These are phyloP conservation scores for Drosophila sturtevanti DNA, from an alignment of 1,140 invertebrate genomes.

Conservation along the genomic window DNA sequence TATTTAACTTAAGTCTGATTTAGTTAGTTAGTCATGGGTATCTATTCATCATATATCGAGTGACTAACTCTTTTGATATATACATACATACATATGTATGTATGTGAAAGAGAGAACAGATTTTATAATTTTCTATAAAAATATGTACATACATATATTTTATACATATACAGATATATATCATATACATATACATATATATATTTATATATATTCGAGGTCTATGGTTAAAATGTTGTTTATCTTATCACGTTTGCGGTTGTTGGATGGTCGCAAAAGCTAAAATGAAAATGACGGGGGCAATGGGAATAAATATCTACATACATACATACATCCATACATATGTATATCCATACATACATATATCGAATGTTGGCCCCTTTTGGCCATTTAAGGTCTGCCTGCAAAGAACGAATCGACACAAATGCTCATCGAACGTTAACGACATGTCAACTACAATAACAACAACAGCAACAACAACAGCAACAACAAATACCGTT, in stretches of 20 bases:
- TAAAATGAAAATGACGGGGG: constrained; percentile 9
- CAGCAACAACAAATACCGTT: constrained; percentile 43
- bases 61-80: neutral
- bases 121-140: neutral
- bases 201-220: neutral
- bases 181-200: neutral
- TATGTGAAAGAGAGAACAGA: too few relatives aligned
- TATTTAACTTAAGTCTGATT: constrained; percentile 8
- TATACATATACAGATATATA: neutral
- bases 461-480: constrained; percentile 51
- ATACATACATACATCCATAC: too few relatives aligned
- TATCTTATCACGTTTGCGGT: constrained; percentile 60
- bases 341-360: too few relatives aligned
- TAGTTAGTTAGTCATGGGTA: neutral
- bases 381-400: constrained; percentile 30
- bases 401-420: constrained; percentile 23
- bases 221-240: constrained; percentile 27
- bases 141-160: neutral
- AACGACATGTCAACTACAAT: constrained; percentile 70
- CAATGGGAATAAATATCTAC: too few relatives aligned
- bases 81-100: too few relatives aligned
- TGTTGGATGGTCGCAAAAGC: constrained; percentile 7
- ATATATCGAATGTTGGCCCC: constrained; percentile 24
- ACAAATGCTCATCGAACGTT: constrained; percentile 51
- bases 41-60: neutral